Conservation (phyloP, 2,113 vertebrate species). For the Cyanistes caeruleus region DNA sequence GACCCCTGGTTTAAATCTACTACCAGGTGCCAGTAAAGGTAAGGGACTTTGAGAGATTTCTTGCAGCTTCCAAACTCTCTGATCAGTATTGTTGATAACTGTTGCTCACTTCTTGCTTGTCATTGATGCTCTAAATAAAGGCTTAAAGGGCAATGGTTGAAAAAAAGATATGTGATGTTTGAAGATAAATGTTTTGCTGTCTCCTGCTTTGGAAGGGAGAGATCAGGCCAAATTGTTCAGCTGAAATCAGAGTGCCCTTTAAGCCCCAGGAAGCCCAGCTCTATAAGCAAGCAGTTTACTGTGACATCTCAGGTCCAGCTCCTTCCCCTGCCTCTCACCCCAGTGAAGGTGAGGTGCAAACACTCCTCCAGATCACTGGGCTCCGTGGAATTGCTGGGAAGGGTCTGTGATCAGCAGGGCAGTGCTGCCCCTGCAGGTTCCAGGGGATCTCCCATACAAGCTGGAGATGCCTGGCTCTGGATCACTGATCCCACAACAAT, state of each 20-base stretch:
- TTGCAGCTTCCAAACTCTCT: not conserved
- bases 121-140: not conserved
- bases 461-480: not conserved
- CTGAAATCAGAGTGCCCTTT: slow-evolving; percentile 80
- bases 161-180: not conserved
- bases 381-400: not conserved
- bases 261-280: slow-evolving; percentile 79
- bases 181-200: not conserved
- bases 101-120: not conserved
- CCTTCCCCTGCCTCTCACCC: not conserved
- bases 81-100: not conserved
- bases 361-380: accelerated
- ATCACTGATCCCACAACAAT: not conserved
- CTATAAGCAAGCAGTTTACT: slow-evolving; percentile 82
- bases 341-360: not conserved
- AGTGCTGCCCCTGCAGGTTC: not conserved
- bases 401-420: not conserved
- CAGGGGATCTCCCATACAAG: not conserved
- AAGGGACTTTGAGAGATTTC: not conserved
- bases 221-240: slow-evolving; percentile 81
- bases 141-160: not conserved
- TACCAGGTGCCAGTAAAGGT: not conserved
- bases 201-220: slow-evolving; percentile 80
- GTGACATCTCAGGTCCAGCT: slow-evolving; percentile 82
- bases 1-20: not conserved